These are phyloP conservation scores for Excalfactoria chinensis DNA, from an alignment of 2,113 vertebrate genomes.

Conservation along the genomic window DNA sequence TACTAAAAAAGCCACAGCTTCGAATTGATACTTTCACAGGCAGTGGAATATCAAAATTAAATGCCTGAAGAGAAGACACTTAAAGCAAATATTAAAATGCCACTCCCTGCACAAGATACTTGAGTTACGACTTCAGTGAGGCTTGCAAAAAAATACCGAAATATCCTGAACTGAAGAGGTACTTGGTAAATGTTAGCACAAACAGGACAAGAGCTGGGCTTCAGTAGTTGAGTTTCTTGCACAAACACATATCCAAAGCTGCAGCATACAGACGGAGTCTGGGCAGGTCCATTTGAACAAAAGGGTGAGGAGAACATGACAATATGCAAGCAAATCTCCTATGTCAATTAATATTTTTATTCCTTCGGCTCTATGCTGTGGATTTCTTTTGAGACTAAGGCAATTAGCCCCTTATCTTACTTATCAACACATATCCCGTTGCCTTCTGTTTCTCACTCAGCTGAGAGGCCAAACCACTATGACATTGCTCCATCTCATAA, in stretches of 20 bases:
- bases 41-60: background rate
- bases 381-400: background rate
- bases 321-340: background rate
- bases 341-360: background rate
- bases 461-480: background rate
- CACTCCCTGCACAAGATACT: background rate
- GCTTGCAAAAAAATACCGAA: constrained; percentile 7
- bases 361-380: background rate
- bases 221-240: background rate
- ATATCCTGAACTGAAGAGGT: background rate
- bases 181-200: background rate
- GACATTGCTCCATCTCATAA: background rate
- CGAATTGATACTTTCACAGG: constrained; percentile 18
- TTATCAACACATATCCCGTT: background rate
- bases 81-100: constrained; percentile 7
- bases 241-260: background rate
- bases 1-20: constrained; percentile 11
- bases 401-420: background rate
- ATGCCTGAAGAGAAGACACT: background rate
- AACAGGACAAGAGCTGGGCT: background rate
- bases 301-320: background rate
- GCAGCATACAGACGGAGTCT: background rate
- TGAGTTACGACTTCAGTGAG: background rate
- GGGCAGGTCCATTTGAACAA: background rate
- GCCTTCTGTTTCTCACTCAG: background rate